A percentile compares a stretch with the other conserved stretches of the same genome.
Evolutionary conservation across 2,113 vertebrate species (phyloP).

Genomic region (Rhabdomys dilectus): DNA sequence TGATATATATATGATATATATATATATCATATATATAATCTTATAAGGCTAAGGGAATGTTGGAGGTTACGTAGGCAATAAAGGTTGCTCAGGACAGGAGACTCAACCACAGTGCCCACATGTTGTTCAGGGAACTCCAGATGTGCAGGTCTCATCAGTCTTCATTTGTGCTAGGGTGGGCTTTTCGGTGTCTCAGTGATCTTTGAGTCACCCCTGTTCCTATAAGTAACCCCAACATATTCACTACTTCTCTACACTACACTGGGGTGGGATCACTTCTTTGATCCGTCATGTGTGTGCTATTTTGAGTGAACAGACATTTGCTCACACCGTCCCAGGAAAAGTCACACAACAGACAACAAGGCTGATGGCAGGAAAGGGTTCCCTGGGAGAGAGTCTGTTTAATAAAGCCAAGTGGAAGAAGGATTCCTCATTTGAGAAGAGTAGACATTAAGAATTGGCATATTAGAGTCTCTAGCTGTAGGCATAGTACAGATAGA

Average conservation of each 20-base stretch:
- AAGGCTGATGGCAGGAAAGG: neutral
- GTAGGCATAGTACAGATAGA: neutral
- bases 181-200: neutral
- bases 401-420: neutral
- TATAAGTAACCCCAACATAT: neutral
- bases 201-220: neutral
- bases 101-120: neutral
- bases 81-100: neutral
- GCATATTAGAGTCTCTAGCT: neutral
- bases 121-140: neutral
- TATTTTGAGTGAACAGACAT: neutral
- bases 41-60: neutral
- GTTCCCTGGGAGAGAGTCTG: neutral
- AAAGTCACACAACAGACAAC: too few relatives aligned
- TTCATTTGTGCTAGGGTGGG: too few relatives aligned
- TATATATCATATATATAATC: too few relatives aligned
- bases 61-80: neutral
- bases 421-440: neutral
- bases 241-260: too few relatives aligned
- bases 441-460: neutral
- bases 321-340: neutral
- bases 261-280: neutral
- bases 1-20: too few relatives aligned
- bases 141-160: too few relatives aligned
- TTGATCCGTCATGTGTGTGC: neutral